These are phyloP conservation scores for Zosterops borbonicus DNA, from an alignment of 2,113 vertebrate species.

Conservation along the genomic window DNA sequence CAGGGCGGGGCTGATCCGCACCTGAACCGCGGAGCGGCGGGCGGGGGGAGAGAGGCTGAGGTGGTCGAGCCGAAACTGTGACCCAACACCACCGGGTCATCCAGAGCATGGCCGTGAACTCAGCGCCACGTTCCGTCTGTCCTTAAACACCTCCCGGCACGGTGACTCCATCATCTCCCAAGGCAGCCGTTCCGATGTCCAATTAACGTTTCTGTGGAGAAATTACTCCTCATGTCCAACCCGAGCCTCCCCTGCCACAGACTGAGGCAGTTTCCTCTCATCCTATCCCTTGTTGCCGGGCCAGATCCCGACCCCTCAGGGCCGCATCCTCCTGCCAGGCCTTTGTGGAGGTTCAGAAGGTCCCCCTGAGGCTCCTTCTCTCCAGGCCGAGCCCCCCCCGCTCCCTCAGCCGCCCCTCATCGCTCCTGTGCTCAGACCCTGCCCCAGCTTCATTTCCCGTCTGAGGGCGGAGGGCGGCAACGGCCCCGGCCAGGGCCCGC, in stretches of 20 bases:
- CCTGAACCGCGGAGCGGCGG: fast-evolving
- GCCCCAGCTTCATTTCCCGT: fast-evolving
- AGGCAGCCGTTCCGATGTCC: neutral
- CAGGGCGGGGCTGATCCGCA: neutral
- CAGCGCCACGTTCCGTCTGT: neutral
- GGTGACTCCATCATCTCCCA: neutral
- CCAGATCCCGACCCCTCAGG: neutral
- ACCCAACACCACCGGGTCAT: fast-evolving
- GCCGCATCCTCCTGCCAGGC: neutral
- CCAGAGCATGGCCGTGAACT: neutral
- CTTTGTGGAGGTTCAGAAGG: neutral
- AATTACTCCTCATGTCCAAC: neutral
- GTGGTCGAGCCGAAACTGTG: fast-evolving
- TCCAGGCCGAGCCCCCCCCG: neutral
- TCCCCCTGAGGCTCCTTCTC: neutral
- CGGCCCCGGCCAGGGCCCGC: neutral
- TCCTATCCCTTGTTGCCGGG: neutral
- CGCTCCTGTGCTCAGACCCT: neutral
- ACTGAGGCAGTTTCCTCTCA: neutral
- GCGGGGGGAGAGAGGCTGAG: fast-evolving
- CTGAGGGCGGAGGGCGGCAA: neutral
- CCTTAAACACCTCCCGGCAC: neutral
- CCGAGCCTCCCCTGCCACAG: neutral
- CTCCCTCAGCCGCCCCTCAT: neutral
- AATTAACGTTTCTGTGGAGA: neutral